Conservation (phyloP, 2,888 invertebrate species). For the Hanleya hanleyi region DNA sequence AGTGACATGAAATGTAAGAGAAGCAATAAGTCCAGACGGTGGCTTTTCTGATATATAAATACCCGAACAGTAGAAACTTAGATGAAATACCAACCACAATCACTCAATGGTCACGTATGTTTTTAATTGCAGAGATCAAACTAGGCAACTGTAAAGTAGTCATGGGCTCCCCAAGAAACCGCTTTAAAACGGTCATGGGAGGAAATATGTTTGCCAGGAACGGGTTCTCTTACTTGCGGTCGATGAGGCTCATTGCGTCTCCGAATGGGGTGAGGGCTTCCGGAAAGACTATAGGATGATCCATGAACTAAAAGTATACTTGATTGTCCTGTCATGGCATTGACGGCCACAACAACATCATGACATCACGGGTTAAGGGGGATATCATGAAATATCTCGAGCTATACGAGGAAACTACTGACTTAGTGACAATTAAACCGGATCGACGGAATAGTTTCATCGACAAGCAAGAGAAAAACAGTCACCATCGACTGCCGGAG, state of each 20-base stretch:
- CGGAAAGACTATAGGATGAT: no score
- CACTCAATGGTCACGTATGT: no score
- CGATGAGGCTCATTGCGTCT: conserved; percentile 42
- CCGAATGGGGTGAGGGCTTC: conserved; percentile 43
- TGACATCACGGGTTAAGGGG: conserved; percentile 23
- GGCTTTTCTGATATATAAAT: no score
- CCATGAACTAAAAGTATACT: no score
- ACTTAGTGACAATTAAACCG: conserved; percentile 16
- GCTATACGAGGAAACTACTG: conserved; percentile 8
- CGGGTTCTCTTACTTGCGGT: conserved; percentile 21
- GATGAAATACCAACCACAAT: no score
- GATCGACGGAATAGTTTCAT: conserved; percentile 29
- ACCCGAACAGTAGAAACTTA: no score
- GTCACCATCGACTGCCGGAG: conserved; percentile 33
- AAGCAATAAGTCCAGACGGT: no score
- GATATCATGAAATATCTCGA: conserved; percentile 28
- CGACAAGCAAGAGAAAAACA: conserved; percentile 20
- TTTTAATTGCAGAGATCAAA: no score
- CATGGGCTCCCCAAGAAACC: conserved; percentile 37
- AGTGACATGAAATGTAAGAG: no score
- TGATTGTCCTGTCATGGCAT: conserved; percentile 27
- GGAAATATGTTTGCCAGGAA: conserved; percentile 26
- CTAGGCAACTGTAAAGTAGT: no score
- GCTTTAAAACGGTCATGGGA: conserved; percentile 31
- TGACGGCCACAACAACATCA: conserved; percentile 25